Percentiles rank a stretch among this genome's conserved stretches.
These are phyloP conservation scores for Himalopsyche phryganea DNA, from an alignment of 1,140 invertebrate species.

Conservation along the genomic window DNA sequence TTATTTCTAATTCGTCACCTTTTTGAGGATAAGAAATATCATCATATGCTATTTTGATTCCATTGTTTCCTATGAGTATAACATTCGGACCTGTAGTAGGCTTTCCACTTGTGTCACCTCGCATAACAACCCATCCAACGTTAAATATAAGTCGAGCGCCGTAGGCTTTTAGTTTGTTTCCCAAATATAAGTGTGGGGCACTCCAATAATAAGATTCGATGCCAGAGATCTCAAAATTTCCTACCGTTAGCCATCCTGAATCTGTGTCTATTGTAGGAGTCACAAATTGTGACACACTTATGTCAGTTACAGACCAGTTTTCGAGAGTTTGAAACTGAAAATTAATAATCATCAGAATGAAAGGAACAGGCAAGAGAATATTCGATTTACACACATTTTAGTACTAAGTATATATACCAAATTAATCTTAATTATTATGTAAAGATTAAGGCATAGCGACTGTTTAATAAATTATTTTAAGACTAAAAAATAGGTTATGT, in stretches of 20 bases:
- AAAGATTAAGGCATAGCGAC: too few relatives aligned
- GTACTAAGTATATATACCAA: too few relatives aligned
- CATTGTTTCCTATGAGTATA: conserved; percentile 74
- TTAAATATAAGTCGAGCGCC: conserved; percentile 75
- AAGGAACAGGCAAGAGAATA: too few relatives aligned
- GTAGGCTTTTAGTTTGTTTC: conserved; percentile 78
- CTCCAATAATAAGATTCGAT: conserved; percentile 85
- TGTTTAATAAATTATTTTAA: too few relatives aligned
- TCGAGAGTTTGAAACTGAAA: conserved; percentile 56
- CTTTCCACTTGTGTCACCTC: conserved; percentile 84
- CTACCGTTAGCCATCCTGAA: conserved; percentile 56
- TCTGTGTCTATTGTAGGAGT: conserved; percentile 54
- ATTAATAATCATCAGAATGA: too few relatives aligned
- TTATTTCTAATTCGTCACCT: conserved; percentile 58
- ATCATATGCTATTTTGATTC: conserved; percentile 68
- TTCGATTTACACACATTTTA: too few relatives aligned
- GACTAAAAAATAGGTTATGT: too few relatives aligned
- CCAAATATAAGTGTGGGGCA: conserved; percentile 71
- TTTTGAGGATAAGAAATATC: conserved; percentile 56
- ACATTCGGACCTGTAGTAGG: conserved; percentile 82
- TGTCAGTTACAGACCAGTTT: conserved; percentile 64
- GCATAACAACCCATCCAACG: conserved; percentile 79
- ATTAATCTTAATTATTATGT: too few relatives aligned
- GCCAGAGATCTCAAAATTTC: conserved; percentile 63
- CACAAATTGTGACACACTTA: conserved; percentile 52